Percentiles rank a stretch among this genome's conserved stretches.
Conservation (phyloP, 2,113 vertebrate genomes). For the Elgaria multicarinata region DNA sequence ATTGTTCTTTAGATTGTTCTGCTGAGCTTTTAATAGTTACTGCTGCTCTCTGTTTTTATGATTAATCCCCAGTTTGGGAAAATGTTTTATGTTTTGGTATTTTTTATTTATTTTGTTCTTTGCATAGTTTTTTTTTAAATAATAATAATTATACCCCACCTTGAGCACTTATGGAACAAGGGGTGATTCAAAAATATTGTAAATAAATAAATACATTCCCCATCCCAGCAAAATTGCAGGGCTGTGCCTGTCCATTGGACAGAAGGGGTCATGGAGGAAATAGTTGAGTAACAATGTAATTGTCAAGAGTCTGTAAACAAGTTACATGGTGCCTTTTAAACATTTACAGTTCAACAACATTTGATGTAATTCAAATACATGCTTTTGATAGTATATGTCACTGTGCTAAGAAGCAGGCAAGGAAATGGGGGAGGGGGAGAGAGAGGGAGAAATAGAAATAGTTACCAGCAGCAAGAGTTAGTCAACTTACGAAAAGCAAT, state of each 20-base stretch:
- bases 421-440: background rate
- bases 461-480: conserved; percentile 22
- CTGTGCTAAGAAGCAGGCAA: background rate
- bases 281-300: background rate
- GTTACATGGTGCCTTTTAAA: background rate
- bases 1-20: too few relatives aligned
- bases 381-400: background rate
- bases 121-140: too few relatives aligned
- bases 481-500: conserved; percentile 42
- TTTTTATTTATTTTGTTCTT: too few relatives aligned
- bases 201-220: background rate
- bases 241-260: too few relatives aligned
- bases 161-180: background rate
- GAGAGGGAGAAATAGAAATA: too few relatives aligned
- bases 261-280: background rate
- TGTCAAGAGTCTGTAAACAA: background rate
- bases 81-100: too few relatives aligned
- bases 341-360: conserved; percentile 16
- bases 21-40: too few relatives aligned
- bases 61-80: too few relatives aligned
- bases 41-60: too few relatives aligned
- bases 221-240: background rate
- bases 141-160: too few relatives aligned
- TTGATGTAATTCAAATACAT: background rate
- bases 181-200: too few relatives aligned